A percentile compares a stretch with the other conserved stretches of the same genome.
Evolutionary conservation across 2,113 vertebrate genomes (phyloP).

Genomic region (Ceyx cyanopectus): DNA sequence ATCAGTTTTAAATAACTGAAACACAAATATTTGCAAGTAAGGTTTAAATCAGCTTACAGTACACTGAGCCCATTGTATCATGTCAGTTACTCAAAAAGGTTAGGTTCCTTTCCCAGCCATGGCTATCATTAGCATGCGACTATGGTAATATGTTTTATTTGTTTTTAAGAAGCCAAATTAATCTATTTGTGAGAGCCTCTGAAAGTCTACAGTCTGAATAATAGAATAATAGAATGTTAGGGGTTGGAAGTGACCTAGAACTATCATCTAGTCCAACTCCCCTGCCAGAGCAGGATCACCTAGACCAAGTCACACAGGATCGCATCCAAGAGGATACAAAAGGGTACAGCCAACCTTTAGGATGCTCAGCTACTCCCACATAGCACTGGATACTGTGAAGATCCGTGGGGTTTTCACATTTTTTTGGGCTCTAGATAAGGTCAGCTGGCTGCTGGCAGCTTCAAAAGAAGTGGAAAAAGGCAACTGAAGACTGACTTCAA

Average conservation of each 20-base stretch:
- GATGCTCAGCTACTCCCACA: neutral
- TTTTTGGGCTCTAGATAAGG: neutral
- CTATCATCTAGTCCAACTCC: no score
- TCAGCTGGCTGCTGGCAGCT: neutral
- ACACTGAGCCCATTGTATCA: neutral
- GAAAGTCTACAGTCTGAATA: neutral
- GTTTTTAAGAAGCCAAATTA: neutral
- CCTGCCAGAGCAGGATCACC: no score
- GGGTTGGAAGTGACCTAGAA: no score
- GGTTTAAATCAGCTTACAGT: neutral
- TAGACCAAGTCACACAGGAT: no score
- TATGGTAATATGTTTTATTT: neutral
- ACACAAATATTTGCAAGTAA: neutral
- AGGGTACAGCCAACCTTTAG: neutral
- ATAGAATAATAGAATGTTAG: no score
- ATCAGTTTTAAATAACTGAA: neutral
- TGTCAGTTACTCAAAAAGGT: neutral
- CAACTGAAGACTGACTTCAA: neutral
- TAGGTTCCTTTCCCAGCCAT: neutral
- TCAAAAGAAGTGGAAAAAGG: neutral
- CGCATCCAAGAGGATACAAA: no score
- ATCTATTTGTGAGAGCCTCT: neutral
- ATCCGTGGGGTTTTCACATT: neutral
- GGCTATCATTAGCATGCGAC: neutral
- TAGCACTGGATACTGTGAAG: neutral